Base-by-base conservation (phyloP, 2,888 invertebrate genomes). In the Monochamus alternatus region DNA sequence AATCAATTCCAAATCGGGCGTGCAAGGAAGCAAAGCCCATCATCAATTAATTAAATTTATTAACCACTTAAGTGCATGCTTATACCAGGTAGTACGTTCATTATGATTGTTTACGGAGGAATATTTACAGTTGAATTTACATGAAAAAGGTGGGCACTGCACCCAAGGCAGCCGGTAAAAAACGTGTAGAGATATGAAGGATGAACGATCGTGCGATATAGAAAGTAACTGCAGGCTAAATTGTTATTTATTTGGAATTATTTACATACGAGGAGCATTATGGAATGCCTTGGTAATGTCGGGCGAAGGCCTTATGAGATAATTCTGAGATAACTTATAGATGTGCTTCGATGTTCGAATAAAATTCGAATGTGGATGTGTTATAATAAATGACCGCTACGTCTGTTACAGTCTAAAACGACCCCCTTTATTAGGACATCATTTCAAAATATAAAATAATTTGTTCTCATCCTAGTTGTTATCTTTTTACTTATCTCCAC, bases 111-210 rank as follows among this genome's bases (percentile, higher is more conserved):
- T 69, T 69, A 69, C 69, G 12, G n/a, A n/a, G 51, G 60, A 69
- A 47, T 60, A 47, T 14, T 43, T 44, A 60, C 60, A 43, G 31
- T 14, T 31, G 43, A 47, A 69, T 60, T 69, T 60, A 69, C 69
- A 69, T 69, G 69, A 69, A 60, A 69, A 69, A 69, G 69, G 69
- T 69, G 69, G 69, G 47, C 43, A 69, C 32, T 31, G 3, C 60
- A 55, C 47, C 4, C 31, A 47, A 12, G 51, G 47, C n/a, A 10
- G 60, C 31, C 60, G 69, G 47, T 69, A 60, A 69, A 69, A 47
- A 31, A 55, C 55, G n/a, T 43, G 12, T 30, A 59, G 47, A 52
- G 32, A 31, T 69, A 60, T 69, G 69, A 69, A 47, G 31, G 69
- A 69, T 69, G 69, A 69, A 44, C 69, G n/a, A 47, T 44, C 22